These are phyloP conservation scores for Pampusana beccarii DNA, from an alignment of 2,113 vertebrate genomes.

Conservation along the genomic window DNA sequence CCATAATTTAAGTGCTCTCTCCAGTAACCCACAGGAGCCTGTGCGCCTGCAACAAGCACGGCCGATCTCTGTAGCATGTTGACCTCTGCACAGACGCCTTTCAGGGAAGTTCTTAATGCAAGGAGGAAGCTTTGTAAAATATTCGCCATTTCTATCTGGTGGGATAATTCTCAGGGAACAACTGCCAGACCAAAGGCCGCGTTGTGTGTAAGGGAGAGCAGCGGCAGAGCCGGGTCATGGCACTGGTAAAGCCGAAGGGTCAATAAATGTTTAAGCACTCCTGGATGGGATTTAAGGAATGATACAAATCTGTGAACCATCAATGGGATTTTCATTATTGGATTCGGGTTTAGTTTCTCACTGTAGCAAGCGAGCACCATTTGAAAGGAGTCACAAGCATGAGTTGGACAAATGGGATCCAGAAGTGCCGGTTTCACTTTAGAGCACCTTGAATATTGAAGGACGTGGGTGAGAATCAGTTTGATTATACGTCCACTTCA, in stretches of 20 bases:
- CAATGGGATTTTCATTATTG: not conserved
- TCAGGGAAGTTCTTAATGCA: not conserved
- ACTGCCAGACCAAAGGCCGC: not conserved
- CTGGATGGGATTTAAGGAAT: not conserved
- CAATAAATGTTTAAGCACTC: not conserved
- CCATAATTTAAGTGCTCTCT: not conserved
- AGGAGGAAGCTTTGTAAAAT: not conserved
- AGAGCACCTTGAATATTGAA: not conserved
- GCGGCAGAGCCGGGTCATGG: rapidly evolving
- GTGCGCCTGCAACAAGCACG: rapidly evolving
- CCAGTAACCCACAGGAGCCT: not conserved
- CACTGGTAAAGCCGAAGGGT: not conserved
- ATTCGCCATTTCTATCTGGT: not conserved
- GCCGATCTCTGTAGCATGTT: not conserved
- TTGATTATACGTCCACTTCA: not conserved
- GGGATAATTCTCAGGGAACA: not conserved
- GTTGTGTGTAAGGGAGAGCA: rapidly evolving
- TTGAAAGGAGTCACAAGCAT: not conserved
- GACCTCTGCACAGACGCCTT: not conserved
- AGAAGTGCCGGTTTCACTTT: not conserved
- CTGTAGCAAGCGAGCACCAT: rapidly evolving
- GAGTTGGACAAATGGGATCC: not conserved
- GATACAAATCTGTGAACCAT: not conserved
- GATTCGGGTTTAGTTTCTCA: not conserved
- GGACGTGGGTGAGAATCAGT: not conserved